Evolutionary conservation across 1,140 invertebrate genomes (phyloP).

Genomic region (Oscheius sp.): DNA sequence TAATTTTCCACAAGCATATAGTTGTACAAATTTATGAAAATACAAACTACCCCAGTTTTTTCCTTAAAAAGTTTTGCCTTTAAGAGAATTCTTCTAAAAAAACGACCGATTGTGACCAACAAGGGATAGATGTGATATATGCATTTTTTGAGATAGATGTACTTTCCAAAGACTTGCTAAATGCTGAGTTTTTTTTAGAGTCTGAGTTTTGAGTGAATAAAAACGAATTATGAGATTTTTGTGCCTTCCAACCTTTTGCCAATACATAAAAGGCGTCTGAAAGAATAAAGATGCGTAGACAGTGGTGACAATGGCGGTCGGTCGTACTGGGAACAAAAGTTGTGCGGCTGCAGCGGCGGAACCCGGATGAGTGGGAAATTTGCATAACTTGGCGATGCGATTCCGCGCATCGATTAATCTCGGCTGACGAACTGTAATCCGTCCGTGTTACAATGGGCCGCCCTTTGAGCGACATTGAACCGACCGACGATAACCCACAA

Average conservation of each 20-base stretch:
- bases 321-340: neutral
- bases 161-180: too few relatives aligned
- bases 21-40: too few relatives aligned
- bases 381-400: neutral
- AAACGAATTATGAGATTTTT: too few relatives aligned
- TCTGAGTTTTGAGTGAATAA: too few relatives aligned
- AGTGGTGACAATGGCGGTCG: neutral
- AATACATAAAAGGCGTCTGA: too few relatives aligned
- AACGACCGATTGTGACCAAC: neutral
- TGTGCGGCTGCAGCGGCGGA: too few relatives aligned
- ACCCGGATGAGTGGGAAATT: neutral
- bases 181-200: too few relatives aligned
- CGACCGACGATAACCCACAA: conserved; percentile 4
- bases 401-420: neutral
- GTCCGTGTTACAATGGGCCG: neutral
- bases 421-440: conserved; percentile 3
- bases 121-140: neutral
- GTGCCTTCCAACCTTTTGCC: too few relatives aligned
- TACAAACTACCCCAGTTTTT: too few relatives aligned
- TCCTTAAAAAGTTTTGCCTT: too few relatives aligned
- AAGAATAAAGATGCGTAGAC: too few relatives aligned
- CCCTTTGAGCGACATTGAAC: neutral
- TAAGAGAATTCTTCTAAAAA: neutral
- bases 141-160: neutral
- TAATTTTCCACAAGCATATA: too few relatives aligned